Percentiles rank a stretch among this genome's conserved stretches.
Evolutionary conservation across 2,113 vertebrate genomes (phyloP).

Genomic region (Micronycteris hirsuta): DNA sequence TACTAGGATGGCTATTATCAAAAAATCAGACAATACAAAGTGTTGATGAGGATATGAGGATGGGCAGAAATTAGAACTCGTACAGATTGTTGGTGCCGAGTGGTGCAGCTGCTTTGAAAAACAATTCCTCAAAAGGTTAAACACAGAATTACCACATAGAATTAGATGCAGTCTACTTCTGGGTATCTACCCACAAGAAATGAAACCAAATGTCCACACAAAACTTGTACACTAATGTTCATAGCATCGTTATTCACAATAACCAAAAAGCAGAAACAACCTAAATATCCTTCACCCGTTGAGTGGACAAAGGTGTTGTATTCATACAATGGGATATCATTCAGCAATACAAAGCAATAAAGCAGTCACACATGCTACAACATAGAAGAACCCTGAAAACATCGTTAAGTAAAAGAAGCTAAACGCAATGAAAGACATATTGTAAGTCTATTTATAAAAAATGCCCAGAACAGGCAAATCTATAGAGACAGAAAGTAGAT

Average conservation of each 20-base stretch:
- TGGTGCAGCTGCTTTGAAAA: neutral
- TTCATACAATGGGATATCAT: neutral
- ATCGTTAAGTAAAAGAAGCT: neutral
- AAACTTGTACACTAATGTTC: neutral
- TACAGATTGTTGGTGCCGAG: neutral
- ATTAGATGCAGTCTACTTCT: neutral
- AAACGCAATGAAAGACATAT: neutral
- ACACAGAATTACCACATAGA: neutral
- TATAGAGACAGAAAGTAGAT: neutral
- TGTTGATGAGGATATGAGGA: neutral
- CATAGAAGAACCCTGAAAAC: neutral
- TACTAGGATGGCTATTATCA: neutral
- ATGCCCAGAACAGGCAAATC: neutral
- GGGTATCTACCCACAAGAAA: neutral
- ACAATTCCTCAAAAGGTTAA: neutral
- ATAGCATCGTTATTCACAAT: neutral
- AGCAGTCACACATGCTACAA: neutral
- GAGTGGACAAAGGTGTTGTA: neutral
- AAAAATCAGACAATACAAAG: neutral
- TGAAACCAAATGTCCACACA: neutral
- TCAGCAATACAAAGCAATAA: neutral
- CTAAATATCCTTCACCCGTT: neutral
- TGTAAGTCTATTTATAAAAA: neutral
- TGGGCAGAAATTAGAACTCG: neutral
- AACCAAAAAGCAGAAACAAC: neutral